phyloP scores from a whole-genome alignment of 1,140 invertebrate species.

The Bombus terrestris region DNA sequence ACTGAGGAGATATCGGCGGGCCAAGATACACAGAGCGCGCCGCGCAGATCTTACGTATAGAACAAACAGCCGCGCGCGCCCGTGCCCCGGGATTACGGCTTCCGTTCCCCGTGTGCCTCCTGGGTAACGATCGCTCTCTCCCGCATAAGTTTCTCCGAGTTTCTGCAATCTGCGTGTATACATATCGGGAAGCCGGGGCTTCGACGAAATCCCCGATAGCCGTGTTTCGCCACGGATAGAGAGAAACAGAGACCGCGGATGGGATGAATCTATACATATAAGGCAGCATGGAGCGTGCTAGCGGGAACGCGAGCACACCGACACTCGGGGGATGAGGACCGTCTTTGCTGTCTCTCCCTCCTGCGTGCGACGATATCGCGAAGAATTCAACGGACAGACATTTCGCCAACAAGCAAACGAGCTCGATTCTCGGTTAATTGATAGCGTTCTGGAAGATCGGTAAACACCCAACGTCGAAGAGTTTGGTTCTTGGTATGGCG shows the following conservation, averaged over 20 bases:
- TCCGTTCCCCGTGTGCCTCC: constrained; percentile 60
- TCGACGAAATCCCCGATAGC: constrained; percentile 66
- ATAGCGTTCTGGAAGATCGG: constrained; percentile 57
- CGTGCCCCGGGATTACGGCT: constrained; percentile 68
- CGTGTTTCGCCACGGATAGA: constrained; percentile 37
- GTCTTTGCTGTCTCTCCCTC: neutral
- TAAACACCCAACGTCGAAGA: neutral
- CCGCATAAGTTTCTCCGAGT: constrained; percentile 71
- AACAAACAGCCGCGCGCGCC: constrained; percentile 73
- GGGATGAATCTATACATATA: constrained; percentile 19
- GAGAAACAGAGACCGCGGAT: constrained; percentile 7
- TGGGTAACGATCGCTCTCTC: constrained; percentile 63
- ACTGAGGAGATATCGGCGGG: constrained; percentile 79
- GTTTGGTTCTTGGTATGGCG: neutral
- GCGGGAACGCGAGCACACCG: neutral
- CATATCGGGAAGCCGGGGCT: constrained; percentile 62
- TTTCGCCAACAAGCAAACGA: constrained; percentile 28
- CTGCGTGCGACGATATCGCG: constrained; percentile 17
- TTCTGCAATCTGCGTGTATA: constrained; percentile 70
- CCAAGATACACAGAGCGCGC: constrained; percentile 77
- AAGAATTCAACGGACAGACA: constrained; percentile 48
- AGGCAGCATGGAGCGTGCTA: neutral
- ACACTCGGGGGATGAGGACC: neutral
- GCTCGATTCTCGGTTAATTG: constrained; percentile 67
- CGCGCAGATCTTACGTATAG: constrained; percentile 78